phyloP scores from a whole-genome alignment of 1,140 invertebrate species.

The Pseudomyrmex flavicornis region DNA sequence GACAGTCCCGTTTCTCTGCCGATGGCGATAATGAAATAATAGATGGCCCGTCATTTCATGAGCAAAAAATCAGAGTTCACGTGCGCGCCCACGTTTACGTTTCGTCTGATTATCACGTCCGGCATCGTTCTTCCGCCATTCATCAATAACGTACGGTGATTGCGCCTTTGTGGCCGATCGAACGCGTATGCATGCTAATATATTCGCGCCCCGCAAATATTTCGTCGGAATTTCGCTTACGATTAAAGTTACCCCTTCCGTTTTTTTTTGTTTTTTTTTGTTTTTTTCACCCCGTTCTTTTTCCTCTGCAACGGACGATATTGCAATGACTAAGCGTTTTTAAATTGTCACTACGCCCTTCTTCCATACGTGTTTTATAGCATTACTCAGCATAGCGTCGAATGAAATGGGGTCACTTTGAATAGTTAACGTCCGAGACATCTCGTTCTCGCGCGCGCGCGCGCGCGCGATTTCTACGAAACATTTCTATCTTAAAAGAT shows the following conservation, averaged over 20 bases:
- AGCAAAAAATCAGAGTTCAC: not conserved
- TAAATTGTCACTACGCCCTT: constrained; percentile 25
- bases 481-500: constrained; percentile 20
- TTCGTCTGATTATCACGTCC: not conserved
- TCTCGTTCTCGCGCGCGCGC: not conserved
- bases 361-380: constrained; percentile 28
- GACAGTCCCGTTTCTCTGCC: not conserved
- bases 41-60: not conserved
- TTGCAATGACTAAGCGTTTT: constrained; percentile 17
- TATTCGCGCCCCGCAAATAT: not conserved
- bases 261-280: not conserved
- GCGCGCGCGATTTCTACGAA: not conserved
- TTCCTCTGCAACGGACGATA: not conserved
- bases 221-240: not conserved
- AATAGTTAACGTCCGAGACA: constrained; percentile 39
- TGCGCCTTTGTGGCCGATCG: not conserved
- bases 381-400: constrained; percentile 28
- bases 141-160: not conserved
- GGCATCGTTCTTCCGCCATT: not conserved
- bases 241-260: not conserved
- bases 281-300: not conserved
- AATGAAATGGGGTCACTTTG: constrained; percentile 42
- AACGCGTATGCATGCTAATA: too few species aligned
- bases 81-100: not conserved
- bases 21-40: constrained; percentile 36